Conservation (phyloP, 2,888 invertebrate species). For the Cephonodes hylas region DNA sequence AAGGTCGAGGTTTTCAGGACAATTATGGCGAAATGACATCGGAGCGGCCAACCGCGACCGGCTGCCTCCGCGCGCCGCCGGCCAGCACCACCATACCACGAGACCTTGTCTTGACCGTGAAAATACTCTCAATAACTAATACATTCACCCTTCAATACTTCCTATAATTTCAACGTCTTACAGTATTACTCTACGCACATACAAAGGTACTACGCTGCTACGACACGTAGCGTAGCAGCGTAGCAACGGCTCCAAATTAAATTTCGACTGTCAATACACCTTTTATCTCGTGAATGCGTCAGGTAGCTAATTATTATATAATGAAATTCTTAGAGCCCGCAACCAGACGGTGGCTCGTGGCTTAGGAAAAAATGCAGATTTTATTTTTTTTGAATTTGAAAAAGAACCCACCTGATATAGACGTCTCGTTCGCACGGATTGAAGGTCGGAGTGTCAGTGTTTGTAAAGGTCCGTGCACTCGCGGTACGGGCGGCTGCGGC, state of each 20-base stretch:
- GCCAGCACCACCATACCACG: conserved; percentile 26
- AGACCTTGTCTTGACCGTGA: conserved; percentile 75
- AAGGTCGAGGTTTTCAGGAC: conserved; percentile 58
- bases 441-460: conserved; percentile 73
- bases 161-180: conserved; percentile 23
- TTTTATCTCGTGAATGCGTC: conserved; percentile 17
- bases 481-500: conserved; percentile 58
- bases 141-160: conserved; percentile 20
- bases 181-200: conserved; percentile 26
- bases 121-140: conserved; percentile 29
- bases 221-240: conserved; percentile 32
- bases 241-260: conserved; percentile 26
- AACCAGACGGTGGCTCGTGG: not conserved
- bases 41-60: conserved; percentile 29
- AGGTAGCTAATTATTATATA: conserved; percentile 4
- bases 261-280: conserved; percentile 24
- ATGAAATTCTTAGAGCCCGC: not conserved
- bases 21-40: conserved; percentile 58
- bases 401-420: conserved; percentile 70
- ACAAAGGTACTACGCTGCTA: conserved; percentile 35
- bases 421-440: conserved; percentile 74
- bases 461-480: conserved; percentile 58
- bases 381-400: conserved; percentile 37
- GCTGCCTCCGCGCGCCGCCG: conserved; percentile 35
- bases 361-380: not conserved